Evolutionary conservation across 2,888 invertebrate genomes (phyloP), one percentile per base, ranked within the genome.

Genomic region (Caenorhabditis doughertyi): DNA sequence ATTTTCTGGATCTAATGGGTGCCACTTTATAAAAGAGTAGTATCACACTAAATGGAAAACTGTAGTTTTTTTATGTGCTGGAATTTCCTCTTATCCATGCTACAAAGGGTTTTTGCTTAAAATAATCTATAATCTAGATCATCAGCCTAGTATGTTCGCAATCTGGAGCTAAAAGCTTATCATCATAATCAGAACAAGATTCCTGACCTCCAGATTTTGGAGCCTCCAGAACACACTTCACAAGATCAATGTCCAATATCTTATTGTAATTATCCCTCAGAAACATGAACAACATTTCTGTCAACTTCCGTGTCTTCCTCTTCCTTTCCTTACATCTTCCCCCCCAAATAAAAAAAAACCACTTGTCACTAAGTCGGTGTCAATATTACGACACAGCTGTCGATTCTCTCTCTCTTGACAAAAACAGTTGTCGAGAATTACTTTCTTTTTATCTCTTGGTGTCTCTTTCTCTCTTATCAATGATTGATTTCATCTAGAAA

Each of bases 331-430:
- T 18, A 35, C n/a, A 16, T 27, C 7, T 7, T 56, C 56, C 29
- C 55, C 27, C 21, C 23, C 49, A 49, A 49, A 44, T 11, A 35
- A 13, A 9, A 39, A 49, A 39, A 64, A 55, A 56, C 55, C 73
- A 74, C 65, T 76, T 76, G 74, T 67, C 65, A 65, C 73, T 65
- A 42, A 18, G 21, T 65, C 65, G 65, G 73, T 74, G 73, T 65
- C 65, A 74, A 65, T 74, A 65, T 74, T 74, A 74, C 73, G 79
- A 70, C 79, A 79, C 72, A 51, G 62, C 72, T 60, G 62, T 39
- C 62, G 23, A 8, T 44, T 25, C 39, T 42, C 18, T 47, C 21
- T 62, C 42, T 42, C 25, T 21, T 16, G 49, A 16, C 32, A 47
- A 29, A 47, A 64, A 56, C 49, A 56, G 49, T 49, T 49, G 49